Conservation (phyloP, 2,113 vertebrate genomes). For the Cochlearius cochlearius region DNA sequence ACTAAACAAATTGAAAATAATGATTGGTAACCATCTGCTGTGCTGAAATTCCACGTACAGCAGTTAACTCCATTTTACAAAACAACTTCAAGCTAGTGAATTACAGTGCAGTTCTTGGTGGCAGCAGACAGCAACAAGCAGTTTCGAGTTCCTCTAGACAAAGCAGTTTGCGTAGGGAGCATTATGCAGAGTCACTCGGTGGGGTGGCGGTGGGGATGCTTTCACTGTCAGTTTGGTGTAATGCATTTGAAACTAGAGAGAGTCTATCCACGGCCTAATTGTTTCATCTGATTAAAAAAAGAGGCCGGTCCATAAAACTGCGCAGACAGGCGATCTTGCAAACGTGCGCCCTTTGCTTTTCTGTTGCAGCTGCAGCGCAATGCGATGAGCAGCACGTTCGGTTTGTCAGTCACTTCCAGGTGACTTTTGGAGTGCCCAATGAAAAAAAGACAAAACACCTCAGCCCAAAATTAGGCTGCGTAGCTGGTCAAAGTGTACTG, state of each 20-base stretch:
- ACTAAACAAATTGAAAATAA: conserved; percentile 81
- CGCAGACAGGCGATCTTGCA: neutral
- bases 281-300: conserved; percentile 34
- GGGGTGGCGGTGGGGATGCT: neutral
- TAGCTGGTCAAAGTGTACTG: neutral
- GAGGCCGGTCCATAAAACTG: neutral
- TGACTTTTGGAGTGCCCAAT: neutral
- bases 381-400: neutral
- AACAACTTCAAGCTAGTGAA: conserved; percentile 78
- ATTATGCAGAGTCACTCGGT: conserved; percentile 28
- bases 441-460: neutral
- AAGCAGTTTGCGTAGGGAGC: conserved; percentile 23
- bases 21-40: conserved; percentile 78
- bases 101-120: conserved; percentile 65
- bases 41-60: conserved; percentile 78
- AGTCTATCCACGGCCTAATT: neutral
- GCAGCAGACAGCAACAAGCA: conserved; percentile 73
- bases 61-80: conserved; percentile 80
- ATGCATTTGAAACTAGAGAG: conserved; percentile 12
- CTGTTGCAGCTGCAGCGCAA: neutral
- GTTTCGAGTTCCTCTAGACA: conserved; percentile 65
- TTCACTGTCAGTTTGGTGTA: neutral
- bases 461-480: neutral
- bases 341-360: neutral
- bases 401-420: conserved; percentile 15